phyloP scores from a whole-genome alignment of 64 coral and sea anemone species.

The Orbicella faveolata region DNA sequence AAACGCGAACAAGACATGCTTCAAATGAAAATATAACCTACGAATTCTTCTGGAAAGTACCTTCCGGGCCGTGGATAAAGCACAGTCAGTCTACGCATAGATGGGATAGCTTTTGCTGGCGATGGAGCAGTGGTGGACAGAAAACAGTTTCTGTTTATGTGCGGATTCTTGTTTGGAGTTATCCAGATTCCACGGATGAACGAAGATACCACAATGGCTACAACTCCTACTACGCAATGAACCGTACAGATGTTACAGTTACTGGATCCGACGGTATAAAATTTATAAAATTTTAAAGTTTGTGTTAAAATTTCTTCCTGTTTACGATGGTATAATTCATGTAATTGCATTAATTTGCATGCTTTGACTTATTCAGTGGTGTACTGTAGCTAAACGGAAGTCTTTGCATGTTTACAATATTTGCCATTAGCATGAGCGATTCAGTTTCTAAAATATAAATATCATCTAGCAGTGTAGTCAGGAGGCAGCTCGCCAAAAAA shows the following conservation, averaged over 20 bases:
- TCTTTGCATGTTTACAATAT: too few relatives aligned
- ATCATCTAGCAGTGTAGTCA: too few relatives aligned
- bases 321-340: too few relatives aligned
- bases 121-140: not conserved
- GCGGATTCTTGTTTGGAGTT: not conserved
- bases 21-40: not conserved
- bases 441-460: too few relatives aligned
- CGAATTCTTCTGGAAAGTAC: slow-evolving; percentile 17
- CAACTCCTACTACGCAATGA: not conserved
- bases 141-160: slow-evolving; percentile 17
- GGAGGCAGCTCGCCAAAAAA: too few relatives aligned
- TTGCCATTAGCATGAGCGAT: too few relatives aligned
- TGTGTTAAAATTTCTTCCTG: too few relatives aligned
- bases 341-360: too few relatives aligned
- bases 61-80: not conserved
- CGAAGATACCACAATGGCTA: not conserved
- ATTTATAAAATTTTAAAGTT: not conserved
- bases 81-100: not conserved
- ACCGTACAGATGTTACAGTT: slow-evolving; percentile 1
- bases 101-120: slow-evolving; percentile 3
- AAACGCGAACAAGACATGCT: not conserved
- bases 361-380: too few relatives aligned
- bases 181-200: not conserved
- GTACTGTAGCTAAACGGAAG: too few relatives aligned
- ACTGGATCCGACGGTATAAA: not conserved